Evolutionary conservation across 2,888 invertebrate genomes (phyloP).

Genomic region (Serrognathus titanus): DNA sequence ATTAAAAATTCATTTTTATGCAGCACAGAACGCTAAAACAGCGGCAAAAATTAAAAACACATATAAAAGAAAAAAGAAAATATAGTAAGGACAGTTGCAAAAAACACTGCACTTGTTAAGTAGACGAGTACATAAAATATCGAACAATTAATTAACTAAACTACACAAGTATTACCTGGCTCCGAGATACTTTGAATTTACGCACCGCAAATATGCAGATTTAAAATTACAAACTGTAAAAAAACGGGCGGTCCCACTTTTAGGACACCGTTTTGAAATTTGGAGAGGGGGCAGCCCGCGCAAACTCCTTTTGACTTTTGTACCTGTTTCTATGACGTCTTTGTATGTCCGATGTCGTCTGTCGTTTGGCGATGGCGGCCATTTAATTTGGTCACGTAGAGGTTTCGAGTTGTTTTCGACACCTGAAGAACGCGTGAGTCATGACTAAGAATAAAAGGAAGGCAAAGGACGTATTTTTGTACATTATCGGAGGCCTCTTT

Average conservation of each 20-base stretch:
- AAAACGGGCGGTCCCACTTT: constrained; percentile 7
- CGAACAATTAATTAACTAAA: neutral
- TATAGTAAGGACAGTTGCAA: no score
- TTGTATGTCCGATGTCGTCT: constrained; percentile 33
- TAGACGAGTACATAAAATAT: no score
- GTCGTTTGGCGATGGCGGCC: constrained; percentile 24
- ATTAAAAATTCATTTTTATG: no score
- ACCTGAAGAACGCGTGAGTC: constrained; percentile 19
- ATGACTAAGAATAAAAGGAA: constrained; percentile 9
- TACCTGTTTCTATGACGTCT: constrained; percentile 45
- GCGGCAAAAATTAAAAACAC: no score
- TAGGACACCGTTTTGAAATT: constrained; percentile 8
- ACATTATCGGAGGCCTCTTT: no score
- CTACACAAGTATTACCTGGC: constrained; percentile 1
- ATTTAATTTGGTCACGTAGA: constrained; percentile 20
- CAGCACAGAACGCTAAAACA: no score
- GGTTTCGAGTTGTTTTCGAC: constrained; percentile 17
- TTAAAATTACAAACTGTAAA: constrained; percentile 11
- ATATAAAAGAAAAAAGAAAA: no score
- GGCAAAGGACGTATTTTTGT: constrained; percentile 2
- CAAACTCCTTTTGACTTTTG: constrained; percentile 23
- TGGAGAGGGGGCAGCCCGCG: constrained; percentile 20
- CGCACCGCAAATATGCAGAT: constrained; percentile 1
- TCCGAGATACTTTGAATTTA: neutral
- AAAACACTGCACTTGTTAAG: no score